phyloP scores from a whole-genome alignment of 1,140 invertebrate species.

The Tenebrio molitor region DNA sequence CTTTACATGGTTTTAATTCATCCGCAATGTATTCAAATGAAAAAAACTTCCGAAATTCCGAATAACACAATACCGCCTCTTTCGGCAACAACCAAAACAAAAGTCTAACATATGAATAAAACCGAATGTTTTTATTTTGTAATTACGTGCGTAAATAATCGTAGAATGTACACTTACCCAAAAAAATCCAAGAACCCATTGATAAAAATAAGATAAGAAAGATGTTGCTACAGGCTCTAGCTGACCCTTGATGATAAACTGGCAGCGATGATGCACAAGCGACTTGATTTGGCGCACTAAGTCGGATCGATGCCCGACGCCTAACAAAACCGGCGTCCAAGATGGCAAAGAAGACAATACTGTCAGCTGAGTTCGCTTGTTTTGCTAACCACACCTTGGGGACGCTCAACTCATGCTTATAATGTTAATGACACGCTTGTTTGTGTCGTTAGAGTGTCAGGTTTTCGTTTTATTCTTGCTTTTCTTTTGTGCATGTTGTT shows the following conservation, averaged over 20 bases:
- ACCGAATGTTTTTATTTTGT: no score
- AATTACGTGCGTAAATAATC: not conserved
- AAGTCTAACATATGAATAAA: no score
- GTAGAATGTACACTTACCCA: slow-evolving; percentile 11
- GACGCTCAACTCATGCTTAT: not conserved
- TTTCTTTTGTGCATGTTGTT: no score
- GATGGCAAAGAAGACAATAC: slow-evolving; percentile 26
- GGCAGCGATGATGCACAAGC: slow-evolving; percentile 32
- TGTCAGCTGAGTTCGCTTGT: slow-evolving; percentile 7
- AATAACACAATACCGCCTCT: no score
- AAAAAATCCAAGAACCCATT: slow-evolving; percentile 21
- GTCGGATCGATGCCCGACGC: slow-evolving; percentile 36
- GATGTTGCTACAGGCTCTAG: slow-evolving; percentile 34
- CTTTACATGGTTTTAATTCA: no score
- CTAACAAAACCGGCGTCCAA: slow-evolving; percentile 40
- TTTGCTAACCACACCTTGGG: not conserved
- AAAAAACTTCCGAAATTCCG: no score
- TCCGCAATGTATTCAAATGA: no score
- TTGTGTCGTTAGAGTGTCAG: not conserved
- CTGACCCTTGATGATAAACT: slow-evolving; percentile 35
- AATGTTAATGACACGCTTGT: slow-evolving; percentile 7
- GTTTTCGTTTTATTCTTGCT: no score
- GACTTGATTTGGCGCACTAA: slow-evolving; percentile 45
- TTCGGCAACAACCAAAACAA: no score
- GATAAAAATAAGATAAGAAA: slow-evolving; percentile 26